Evolutionary conservation across 2,797 vertebrate species (phyloP), one percentile per base, ranked within the genome.

Genomic region (Heterohyrax brucei): DNA sequence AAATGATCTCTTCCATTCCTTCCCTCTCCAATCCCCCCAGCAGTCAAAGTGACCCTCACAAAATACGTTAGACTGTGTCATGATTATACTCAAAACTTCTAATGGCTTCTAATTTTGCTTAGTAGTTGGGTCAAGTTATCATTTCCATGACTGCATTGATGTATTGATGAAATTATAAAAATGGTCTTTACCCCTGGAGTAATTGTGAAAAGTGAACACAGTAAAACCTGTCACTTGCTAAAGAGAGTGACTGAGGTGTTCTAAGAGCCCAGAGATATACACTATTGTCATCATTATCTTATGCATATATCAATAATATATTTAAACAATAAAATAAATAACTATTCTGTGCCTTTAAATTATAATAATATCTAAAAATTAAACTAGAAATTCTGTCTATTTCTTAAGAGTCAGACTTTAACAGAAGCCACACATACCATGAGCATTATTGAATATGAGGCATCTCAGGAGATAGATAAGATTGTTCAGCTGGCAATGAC

Each of bases 341-440:
- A 85, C 22, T 72, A 62, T 24, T 72, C 0, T 56, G 21, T 39
- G 5, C 64, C 14, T 62, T 56, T 28, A 88, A 92, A 78, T 62
- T 62, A 61, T 48, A 76, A 80, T 68, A 44, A 77, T 14, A 77
- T 66, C 12, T 73, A 87, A 90, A 93, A 91, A 6, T n/a, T n/a
- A 93, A 94, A 79, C 1, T 30, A 50, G 33, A 26, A 39, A 73
- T 64, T 87, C 46, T 77, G 14, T 12, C 66, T 80, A 70, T 95
- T 81, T 89, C 44, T 87, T 56, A 92, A 64, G 33, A 93, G 33
- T 7, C 53, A 87, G 62, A 89, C 19, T 89, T 86, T 46, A 62
- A 76, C 48, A 91, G 56, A 30, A 73, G 21, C 44, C 68, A 53
- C 48, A 22, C 4, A 48, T 16, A 66, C 64, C 16, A 14, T 7